Conservation (phyloP, 2,113 vertebrate species). For the Herpetotheres cachinnans region DNA sequence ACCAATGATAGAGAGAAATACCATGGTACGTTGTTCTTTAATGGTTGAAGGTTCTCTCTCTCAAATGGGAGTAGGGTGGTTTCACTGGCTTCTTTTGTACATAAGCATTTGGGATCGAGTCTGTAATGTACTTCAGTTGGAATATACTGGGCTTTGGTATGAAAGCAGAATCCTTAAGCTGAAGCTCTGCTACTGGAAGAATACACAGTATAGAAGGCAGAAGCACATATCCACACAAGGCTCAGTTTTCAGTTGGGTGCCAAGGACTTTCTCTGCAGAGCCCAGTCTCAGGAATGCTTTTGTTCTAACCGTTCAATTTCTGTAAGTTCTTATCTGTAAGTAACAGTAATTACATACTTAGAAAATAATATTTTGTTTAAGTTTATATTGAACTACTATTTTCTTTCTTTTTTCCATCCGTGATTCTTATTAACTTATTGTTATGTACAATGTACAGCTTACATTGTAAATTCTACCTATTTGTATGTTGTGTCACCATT, state of each 20-base stretch:
- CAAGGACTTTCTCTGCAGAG: neutral
- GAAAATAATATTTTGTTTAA: neutral
- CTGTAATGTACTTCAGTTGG: neutral
- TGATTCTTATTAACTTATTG: neutral
- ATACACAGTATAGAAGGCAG: neutral
- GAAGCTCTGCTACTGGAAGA: neutral
- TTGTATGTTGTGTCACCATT: neutral
- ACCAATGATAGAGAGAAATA: constrained; percentile 74
- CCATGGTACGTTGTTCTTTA: constrained; percentile 65
- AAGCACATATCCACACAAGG: neutral
- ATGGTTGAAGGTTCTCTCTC: neutral
- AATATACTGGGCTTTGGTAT: neutral
- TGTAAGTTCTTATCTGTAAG: neutral
- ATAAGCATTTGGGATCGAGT: neutral
- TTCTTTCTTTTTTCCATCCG: neutral
- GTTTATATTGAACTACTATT: too few relatives aligned
- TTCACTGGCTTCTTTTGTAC: neutral
- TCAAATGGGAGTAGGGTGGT: neutral
- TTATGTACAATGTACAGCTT: neutral
- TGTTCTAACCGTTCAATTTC: neutral
- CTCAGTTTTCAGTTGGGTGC: neutral
- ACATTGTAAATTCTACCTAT: neutral
- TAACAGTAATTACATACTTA: neutral
- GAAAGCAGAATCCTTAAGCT: neutral
- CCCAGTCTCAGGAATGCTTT: neutral